A percentile compares a stretch with the other conserved stretches of the same genome.
Conservation (phyloP, 2,797 vertebrate species). For the Galagoides demidoff region DNA sequence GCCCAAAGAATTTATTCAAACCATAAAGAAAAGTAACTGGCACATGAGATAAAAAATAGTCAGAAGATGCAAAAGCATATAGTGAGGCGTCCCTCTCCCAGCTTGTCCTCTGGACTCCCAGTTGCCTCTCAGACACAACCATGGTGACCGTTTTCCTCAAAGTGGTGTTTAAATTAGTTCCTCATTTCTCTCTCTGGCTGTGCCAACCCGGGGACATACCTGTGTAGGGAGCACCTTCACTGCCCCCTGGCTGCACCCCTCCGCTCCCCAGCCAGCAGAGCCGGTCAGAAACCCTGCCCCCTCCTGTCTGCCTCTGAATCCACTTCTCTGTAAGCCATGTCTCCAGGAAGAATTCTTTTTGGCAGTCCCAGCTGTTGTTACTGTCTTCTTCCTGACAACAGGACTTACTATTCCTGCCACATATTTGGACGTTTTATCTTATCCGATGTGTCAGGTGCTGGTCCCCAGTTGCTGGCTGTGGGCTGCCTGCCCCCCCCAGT, state of each 20-base stretch:
- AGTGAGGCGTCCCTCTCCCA: neutral
- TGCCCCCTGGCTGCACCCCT: neutral
- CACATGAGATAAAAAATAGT: neutral
- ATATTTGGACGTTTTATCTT: neutral
- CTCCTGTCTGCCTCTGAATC: neutral
- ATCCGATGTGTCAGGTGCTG: neutral
- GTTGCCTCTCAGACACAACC: neutral
- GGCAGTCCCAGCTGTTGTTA: slow-evolving; percentile 38
- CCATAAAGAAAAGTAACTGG: neutral
- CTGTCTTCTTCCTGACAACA: slow-evolving; percentile 10
- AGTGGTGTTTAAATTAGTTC: neutral
- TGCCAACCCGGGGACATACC: neutral
- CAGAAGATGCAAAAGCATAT: neutral
- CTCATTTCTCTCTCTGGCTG: neutral
- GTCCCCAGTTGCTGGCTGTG: neutral
- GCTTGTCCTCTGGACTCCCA: neutral
- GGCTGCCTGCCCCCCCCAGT: neutral
- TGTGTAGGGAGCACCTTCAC: neutral
- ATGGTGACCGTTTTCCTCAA: neutral
- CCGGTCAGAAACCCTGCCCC: neutral
- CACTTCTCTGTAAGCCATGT: neutral
- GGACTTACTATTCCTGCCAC: slow-evolving; percentile 42
- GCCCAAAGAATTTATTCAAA: slow-evolving; percentile 14
- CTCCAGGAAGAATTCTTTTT: slow-evolving; percentile 16
- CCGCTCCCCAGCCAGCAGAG: neutral